These are phyloP conservation scores for Drosophila asahinai DNA, from an alignment of 1,140 invertebrate species.

Conservation along the genomic window DNA sequence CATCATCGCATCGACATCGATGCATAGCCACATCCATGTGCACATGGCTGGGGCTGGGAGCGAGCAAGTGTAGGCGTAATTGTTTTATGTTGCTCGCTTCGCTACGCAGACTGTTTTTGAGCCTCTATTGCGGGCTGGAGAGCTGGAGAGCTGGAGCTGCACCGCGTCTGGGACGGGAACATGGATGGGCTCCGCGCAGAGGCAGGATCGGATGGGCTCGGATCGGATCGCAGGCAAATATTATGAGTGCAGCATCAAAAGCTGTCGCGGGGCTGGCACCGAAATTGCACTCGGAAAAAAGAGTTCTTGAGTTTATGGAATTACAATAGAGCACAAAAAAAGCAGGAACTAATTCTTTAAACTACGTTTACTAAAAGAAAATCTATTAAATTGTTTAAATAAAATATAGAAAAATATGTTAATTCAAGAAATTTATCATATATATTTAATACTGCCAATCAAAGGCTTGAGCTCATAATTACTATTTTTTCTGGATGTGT, in stretches of 20 bases:
- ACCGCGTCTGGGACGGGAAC: conserved; percentile 4
- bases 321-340: background rate
- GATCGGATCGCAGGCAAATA: too few species aligned
- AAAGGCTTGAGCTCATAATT: background rate
- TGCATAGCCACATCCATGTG: conserved; percentile 2
- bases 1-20: conserved; percentile 17
- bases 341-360: too few species aligned
- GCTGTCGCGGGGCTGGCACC: conserved; percentile 18
- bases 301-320: background rate
- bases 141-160: background rate
- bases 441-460: too few species aligned
- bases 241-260: conserved; percentile 23
- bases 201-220: background rate
- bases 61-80: conserved; percentile 76
- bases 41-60: conserved; percentile 14
- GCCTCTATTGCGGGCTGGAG: conserved; percentile 10
- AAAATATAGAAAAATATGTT: too few species aligned
- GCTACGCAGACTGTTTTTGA: conserved; percentile 56
- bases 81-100: conserved; percentile 77
- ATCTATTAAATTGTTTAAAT: too few species aligned
- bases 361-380: too few species aligned
- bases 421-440: too few species aligned
- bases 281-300: background rate
- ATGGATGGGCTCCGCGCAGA: background rate
- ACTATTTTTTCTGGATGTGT: conserved; percentile 3